phyloP scores from a whole-genome alignment of 92 coral and sea anemone genomes.

The Pocillopora meandrina region DNA sequence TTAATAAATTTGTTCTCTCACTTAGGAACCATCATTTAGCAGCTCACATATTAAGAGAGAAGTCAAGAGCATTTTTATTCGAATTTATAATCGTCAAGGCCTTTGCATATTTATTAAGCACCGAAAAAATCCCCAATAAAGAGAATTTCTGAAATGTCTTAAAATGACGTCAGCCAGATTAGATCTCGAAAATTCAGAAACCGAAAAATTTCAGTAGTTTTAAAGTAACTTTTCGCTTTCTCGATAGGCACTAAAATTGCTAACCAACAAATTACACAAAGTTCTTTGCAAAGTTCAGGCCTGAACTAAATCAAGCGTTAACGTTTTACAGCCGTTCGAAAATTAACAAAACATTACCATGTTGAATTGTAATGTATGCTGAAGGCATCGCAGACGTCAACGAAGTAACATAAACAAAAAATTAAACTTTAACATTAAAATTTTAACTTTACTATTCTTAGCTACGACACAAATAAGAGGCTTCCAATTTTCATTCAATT shows the following conservation, averaged over 20 bases:
- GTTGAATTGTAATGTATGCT: not conserved
- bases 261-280: not conserved
- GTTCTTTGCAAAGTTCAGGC: not conserved
- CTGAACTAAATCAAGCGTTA: not conserved
- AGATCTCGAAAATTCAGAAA: not conserved
- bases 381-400: conserved; percentile 24
- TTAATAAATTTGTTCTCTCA: not conserved
- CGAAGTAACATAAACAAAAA: conserved; percentile 7
- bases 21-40: not conserved
- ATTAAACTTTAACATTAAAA: too few relatives aligned
- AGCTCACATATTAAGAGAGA: too few relatives aligned
- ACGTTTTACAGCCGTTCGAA: not conserved
- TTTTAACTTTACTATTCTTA: not conserved
- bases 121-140: not conserved
- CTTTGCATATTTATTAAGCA: not conserved
- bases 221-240: not conserved
- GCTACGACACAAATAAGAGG: conserved; percentile 7
- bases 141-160: too few relatives aligned
- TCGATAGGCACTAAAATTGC: not conserved
- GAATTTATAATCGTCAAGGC: too few relatives aligned
- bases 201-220: not conserved
- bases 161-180: too few relatives aligned
- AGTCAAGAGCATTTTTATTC: too few relatives aligned
- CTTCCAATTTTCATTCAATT: not conserved
- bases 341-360: not conserved